These are phyloP conservation scores for Romanogobio albipinnatus DNA, from an alignment of 2,113 vertebrate species.

Conservation along the genomic window DNA sequence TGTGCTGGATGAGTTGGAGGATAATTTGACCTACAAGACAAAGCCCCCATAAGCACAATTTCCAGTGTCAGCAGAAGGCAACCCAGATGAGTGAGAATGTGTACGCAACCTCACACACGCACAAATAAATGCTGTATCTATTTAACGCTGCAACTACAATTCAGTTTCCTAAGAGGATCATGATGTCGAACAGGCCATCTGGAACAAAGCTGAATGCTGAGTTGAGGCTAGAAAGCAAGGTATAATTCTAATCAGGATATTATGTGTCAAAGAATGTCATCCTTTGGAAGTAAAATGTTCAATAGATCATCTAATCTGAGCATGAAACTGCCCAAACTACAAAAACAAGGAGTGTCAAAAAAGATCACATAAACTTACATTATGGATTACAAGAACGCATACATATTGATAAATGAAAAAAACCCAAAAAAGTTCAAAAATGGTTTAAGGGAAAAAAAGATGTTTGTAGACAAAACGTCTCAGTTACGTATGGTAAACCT, in stretches of 20 bases:
- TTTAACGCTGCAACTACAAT: slow-evolving; percentile 57
- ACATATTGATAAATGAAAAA: not conserved
- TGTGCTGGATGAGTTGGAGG: slow-evolving; percentile 68
- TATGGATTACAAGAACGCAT: not conserved
- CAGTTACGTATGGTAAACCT: too few relatives aligned
- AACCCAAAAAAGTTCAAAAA: not conserved
- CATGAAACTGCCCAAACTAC: not conserved
- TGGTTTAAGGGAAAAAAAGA: not conserved
- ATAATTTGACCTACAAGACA: slow-evolving; percentile 81
- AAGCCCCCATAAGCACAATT: slow-evolving; percentile 72
- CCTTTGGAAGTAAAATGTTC: not conserved
- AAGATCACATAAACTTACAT: not conserved
- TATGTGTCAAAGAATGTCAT: not conserved
- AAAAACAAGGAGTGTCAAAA: not conserved
- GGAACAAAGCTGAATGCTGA: slow-evolving; percentile 60
- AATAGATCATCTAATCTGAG: not conserved
- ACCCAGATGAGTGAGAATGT: slow-evolving; percentile 67
- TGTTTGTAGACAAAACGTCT: too few relatives aligned
- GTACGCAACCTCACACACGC: slow-evolving; percentile 63
- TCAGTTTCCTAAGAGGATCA: slow-evolving; percentile 60
- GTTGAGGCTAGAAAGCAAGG: slow-evolving; percentile 55
- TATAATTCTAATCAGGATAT: not conserved
- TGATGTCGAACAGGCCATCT: slow-evolving; percentile 67
- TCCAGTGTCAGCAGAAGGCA: slow-evolving; percentile 71
- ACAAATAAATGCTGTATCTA: slow-evolving; percentile 58